These are phyloP conservation scores for Spinibarbus caldwelli DNA, from an alignment of 2,797 vertebrate genomes.

Conservation along the genomic window DNA sequence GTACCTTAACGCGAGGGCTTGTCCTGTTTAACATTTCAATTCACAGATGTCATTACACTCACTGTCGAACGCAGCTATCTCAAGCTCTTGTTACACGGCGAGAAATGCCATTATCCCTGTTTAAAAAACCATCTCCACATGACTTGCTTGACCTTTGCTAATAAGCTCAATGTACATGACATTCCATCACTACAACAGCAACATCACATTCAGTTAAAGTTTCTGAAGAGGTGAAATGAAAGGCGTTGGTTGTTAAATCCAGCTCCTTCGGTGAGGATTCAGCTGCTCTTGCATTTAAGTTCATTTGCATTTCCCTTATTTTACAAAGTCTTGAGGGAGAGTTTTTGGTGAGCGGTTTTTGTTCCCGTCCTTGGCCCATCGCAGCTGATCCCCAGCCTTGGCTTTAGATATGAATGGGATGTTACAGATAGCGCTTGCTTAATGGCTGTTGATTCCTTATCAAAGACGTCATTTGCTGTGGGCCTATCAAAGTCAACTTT, in stretches of 20 bases:
- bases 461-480: not conserved
- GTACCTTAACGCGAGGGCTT: slow-evolving; percentile 48
- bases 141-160: slow-evolving; percentile 62
- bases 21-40: slow-evolving; percentile 58
- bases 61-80: not conserved
- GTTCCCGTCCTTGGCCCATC: slow-evolving; percentile 26
- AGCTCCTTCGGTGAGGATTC: slow-evolving; percentile 59
- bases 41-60: slow-evolving; percentile 5
- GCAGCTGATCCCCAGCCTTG: not conserved
- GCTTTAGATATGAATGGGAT: not conserved
- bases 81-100: not conserved
- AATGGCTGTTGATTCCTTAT: slow-evolving; percentile 16
- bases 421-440: not conserved
- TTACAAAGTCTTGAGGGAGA: slow-evolving; percentile 31
- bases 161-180: slow-evolving; percentile 53
- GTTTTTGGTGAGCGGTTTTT: slow-evolving; percentile 5
- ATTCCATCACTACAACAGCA: slow-evolving; percentile 70
- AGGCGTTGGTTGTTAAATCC: slow-evolving; percentile 60
- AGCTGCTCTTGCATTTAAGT: slow-evolving; percentile 69
- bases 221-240: slow-evolving; percentile 72
- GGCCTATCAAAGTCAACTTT: not conserved
- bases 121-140: slow-evolving; percentile 54
- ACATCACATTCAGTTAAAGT: slow-evolving; percentile 64
- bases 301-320: slow-evolving; percentile 53
- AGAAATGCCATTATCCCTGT: not conserved